Base-by-base conservation (phyloP, 2,888 invertebrate genomes). In the Pristionchus maxplancki region DNA sequence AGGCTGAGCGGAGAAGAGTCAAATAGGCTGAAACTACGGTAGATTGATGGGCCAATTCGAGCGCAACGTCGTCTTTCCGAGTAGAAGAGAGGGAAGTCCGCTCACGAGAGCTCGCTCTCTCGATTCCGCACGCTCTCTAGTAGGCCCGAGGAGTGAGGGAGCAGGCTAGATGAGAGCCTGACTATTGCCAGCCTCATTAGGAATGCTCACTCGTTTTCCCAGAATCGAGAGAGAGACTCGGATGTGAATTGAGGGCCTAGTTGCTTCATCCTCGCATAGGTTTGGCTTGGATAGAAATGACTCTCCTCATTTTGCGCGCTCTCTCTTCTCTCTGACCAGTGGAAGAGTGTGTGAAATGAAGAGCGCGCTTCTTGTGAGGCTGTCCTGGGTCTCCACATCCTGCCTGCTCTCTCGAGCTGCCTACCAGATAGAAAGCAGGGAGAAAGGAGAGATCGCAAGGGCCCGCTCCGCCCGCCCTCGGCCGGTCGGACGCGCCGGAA, bases 221-320 rank as follows among this genome's bases (percentile, higher is more conserved):
- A 58, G 58, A 58, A 58, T 58, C 58, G 58, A 58, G 58, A 58
- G 58, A n/a, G 58, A 58, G n/a, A n/a, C n/a, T n/a, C n/a, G n/a
- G n/a, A n/a, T n/a, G n/a, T 9, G n/a, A n/a, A 3, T 44, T 44
- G 44, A 44, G 44, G n/a, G n/a, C 6, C 44, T 44, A 44, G 44
- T 44, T 9, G 44, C 44, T 44, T 44, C 44, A 44, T 44, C 44
- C 44, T 44, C 8, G 11, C 44, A n/a, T 44, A 44, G 11, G 44
- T 44, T 44, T 11, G 44, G 44, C 11, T 11, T 6, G 44, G 44
- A 44, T 6, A 44, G 44, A 6, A 44, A 11, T 28, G 28, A 71
- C 71, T 71, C 71, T 28, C 31, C 40, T 40, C 8, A 28, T 20
- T 20, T 44, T 44, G 44, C 44, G 8, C 44, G 11, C 44, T 44